These are phyloP conservation scores for Cephalotes varians DNA, from an alignment of 2,888 invertebrate genomes.

Conservation along the genomic window DNA sequence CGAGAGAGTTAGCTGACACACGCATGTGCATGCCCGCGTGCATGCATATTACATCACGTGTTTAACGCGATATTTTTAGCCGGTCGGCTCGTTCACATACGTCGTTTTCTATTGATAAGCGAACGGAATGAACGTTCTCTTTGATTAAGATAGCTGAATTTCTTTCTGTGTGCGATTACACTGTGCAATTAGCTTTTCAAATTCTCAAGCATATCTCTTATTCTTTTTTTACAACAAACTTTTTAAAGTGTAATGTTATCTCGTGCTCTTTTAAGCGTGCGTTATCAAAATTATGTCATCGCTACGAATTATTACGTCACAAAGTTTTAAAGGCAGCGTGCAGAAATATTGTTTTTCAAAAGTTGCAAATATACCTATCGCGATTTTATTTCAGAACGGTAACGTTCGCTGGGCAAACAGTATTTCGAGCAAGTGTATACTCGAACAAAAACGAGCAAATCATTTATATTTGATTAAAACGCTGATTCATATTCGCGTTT, in stretches of 20 bases:
- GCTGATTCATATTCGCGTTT: constrained; percentile 1
- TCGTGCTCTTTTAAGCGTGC: neutral
- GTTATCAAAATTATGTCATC: neutral
- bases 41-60: constrained; percentile 34
- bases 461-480: constrained; percentile 8
- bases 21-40: constrained; percentile 33
- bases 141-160: neutral
- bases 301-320: neutral
- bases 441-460: neutral
- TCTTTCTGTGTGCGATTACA: neutral
- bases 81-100: neutral
- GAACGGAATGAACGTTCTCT: neutral
- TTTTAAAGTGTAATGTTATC: neutral
- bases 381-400: constrained; percentile 17
- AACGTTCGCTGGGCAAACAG: neutral
- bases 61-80: constrained; percentile 40
- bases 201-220: neutral
- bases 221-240: neutral
- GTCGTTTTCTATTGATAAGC: constrained; percentile 27
- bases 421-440: neutral
- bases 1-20: constrained; percentile 27
- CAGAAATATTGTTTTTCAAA: constrained; percentile 10
- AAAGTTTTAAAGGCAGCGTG: neutral
- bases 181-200: neutral
- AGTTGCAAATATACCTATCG: constrained; percentile 28